phyloP scores from a whole-genome alignment of 2,888 invertebrate species.

The Stenurella melanura region DNA sequence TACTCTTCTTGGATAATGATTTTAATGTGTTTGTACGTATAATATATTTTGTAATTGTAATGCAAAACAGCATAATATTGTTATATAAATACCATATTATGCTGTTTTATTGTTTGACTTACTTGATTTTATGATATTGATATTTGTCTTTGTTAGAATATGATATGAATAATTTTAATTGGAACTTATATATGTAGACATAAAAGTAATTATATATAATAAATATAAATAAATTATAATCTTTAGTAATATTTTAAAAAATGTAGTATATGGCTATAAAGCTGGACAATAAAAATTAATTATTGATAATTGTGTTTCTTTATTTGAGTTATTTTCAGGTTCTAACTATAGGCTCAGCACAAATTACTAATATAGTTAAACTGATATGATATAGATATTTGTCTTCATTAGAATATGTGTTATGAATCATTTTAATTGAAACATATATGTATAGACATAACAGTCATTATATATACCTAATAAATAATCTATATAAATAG shows the following conservation, averaged over 20 bases:
- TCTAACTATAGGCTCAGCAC: no score
- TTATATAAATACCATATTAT: neutral
- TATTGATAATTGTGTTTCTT: no score
- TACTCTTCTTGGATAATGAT: conserved; percentile 11
- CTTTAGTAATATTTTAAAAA: neutral
- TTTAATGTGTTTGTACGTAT: neutral
- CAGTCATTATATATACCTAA: no score
- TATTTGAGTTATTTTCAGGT: no score
- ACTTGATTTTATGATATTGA: neutral
- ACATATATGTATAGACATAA: no score
- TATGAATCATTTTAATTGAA: no score
- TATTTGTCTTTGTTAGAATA: neutral
- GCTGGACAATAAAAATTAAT: neutral
- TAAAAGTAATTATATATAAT: no score
- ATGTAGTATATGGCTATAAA: neutral
- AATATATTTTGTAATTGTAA: neutral
- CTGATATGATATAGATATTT: no score
- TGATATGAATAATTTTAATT: neutral
- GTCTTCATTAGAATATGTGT: no score
- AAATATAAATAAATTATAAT: neutral
- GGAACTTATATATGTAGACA: neutral
- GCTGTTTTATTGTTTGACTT: neutral
- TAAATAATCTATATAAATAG: no score
- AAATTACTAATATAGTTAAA: no score
- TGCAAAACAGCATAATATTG: neutral